A percentile compares a stretch with the other conserved stretches of the same genome.
Evolutionary conservation across 2,888 invertebrate species (phyloP).

Genomic region (Drosophila nr. fundita): DNA sequence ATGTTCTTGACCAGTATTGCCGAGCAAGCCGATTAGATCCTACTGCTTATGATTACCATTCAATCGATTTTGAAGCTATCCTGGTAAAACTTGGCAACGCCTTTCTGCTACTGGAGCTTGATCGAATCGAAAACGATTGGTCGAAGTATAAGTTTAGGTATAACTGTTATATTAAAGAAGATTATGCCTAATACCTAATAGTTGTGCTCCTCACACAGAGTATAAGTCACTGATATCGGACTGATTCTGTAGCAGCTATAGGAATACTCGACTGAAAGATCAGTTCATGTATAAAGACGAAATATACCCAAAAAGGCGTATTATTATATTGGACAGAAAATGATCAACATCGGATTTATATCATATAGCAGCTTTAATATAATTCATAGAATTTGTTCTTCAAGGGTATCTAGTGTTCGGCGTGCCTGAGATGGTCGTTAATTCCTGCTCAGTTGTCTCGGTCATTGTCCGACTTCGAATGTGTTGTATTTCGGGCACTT

Average conservation of each 20-base stretch:
- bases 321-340: background rate
- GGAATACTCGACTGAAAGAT: background rate
- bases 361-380: rapidly evolving
- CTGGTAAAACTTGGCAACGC: background rate
- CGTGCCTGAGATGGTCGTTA: background rate
- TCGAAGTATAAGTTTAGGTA: background rate
- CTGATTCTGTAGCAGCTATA: too few species aligned
- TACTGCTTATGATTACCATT: background rate
- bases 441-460: conserved; percentile 24
- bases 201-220: background rate
- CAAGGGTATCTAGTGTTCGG: background rate
- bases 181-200: background rate
- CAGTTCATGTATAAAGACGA: background rate
- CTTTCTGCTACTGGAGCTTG: background rate
- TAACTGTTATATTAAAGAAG: background rate
- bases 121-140: background rate
- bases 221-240: background rate
- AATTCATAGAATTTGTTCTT: background rate
- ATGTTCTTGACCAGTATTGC: background rate
- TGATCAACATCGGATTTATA: background rate
- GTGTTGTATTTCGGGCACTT: conserved; percentile 42
- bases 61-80: background rate
- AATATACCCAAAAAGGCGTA: background rate
- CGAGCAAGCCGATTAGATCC: background rate
- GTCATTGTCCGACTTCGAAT: conserved; percentile 54